A percentile compares a stretch with the other conserved stretches of the same genome.
These are phyloP conservation scores for Cervus canadensis DNA, from an alignment of 2,113 vertebrate genomes.

Conservation along the genomic window DNA sequence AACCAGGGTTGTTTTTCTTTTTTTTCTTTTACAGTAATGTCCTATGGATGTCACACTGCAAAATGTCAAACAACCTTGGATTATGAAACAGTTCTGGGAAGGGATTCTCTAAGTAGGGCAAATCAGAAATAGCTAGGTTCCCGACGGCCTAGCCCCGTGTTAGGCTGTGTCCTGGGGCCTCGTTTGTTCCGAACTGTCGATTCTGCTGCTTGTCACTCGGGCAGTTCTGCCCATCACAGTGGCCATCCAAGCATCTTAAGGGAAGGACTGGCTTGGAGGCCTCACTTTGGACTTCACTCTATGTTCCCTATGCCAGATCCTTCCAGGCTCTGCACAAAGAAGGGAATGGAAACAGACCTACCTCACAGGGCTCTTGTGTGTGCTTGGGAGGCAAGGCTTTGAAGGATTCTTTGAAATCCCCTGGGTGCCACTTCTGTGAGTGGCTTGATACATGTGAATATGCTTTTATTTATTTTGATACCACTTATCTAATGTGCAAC, in stretches of 20 bases:
- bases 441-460: constrained; percentile 39
- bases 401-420: constrained; percentile 4
- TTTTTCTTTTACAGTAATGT: neutral
- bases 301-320: neutral
- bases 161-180: neutral
- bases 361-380: neutral
- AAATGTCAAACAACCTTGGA: neutral
- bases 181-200: rapidly evolving
- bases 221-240: neutral
- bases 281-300: neutral
- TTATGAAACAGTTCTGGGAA: constrained; percentile 18
- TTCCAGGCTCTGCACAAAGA: rapidly evolving
- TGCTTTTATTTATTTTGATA: constrained; percentile 52
- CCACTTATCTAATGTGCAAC: neutral
- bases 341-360: neutral
- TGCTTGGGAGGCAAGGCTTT: neutral
- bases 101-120: constrained; percentile 56
- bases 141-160: neutral
- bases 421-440: neutral
- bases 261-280: neutral
- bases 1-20: neutral
- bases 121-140: constrained; percentile 54
- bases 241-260: neutral
- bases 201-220: neutral
- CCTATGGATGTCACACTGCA: constrained; percentile 8